Conservation (phyloP, 2,113 vertebrate genomes). For the Spheniscus mendiculus region DNA sequence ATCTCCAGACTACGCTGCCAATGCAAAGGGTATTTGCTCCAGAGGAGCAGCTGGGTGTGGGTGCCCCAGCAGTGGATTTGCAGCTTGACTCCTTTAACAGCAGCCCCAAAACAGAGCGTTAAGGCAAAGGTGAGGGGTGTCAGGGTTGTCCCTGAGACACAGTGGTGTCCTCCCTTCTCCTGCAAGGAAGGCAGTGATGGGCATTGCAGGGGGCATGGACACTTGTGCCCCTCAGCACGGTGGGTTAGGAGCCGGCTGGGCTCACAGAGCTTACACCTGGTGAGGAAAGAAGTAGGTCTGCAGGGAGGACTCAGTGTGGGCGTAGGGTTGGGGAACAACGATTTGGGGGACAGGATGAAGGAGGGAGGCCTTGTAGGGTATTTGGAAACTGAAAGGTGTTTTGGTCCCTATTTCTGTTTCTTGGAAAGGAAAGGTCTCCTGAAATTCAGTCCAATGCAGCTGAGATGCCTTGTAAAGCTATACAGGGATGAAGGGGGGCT, state of each 20-base stretch:
- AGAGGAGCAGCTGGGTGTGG: neutral
- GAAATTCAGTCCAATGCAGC: neutral
- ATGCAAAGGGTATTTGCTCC: neutral
- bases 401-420: neutral
- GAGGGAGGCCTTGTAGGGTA: neutral
- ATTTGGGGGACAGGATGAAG: neutral
- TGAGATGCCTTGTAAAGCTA: neutral
- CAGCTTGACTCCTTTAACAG: neutral
- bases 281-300: neutral
- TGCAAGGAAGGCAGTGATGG: neutral
- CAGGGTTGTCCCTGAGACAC: no score
- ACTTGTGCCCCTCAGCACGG: fast-evolving
- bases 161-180: neutral
- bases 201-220: no score
- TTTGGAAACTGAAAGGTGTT: neutral
- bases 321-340: neutral
- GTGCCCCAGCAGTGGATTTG: neutral
- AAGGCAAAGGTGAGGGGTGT: neutral
- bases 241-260: neutral
- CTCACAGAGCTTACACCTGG: neutral
- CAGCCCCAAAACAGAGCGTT: neutral
- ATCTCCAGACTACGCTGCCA: fast-evolving
- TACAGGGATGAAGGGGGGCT: neutral
- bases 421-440: neutral
- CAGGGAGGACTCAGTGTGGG: neutral